Evolutionary conservation across 2,797 vertebrate genomes (phyloP).

Genomic region (Enteromius radiatus): DNA sequence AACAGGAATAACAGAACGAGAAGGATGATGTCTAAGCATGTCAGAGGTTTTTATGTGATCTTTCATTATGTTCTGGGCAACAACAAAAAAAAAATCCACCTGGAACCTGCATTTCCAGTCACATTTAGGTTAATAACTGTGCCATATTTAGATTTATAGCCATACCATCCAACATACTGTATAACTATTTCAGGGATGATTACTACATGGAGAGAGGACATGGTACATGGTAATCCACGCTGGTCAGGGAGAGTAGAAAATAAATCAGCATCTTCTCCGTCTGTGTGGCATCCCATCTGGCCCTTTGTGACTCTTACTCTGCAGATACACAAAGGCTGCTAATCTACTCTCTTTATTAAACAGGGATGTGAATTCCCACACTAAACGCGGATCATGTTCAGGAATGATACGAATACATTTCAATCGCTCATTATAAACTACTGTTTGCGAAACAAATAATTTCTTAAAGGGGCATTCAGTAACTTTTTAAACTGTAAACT

Average conservation of each 20-base stretch:
- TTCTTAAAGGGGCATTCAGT: neutral
- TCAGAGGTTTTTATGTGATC: constrained; percentile 69
- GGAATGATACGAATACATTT: constrained; percentile 5
- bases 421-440: neutral
- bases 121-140: constrained; percentile 54
- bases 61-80: constrained; percentile 67
- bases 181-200: constrained; percentile 57
- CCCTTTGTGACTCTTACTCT: neutral
- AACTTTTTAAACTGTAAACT: neutral
- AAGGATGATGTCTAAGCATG: constrained; percentile 52
- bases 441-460: neutral
- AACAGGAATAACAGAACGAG: constrained; percentile 54
- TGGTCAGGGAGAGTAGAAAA: constrained; percentile 2
- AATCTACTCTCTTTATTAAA: constrained; percentile 61
- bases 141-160: constrained; percentile 52
- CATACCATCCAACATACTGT: constrained; percentile 54
- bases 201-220: constrained; percentile 35
- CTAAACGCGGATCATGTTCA: constrained; percentile 2
- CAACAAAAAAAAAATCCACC: constrained; percentile 51
- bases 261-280: constrained; percentile 3
- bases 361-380: constrained; percentile 57
- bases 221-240: constrained; percentile 25
- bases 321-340: constrained; percentile 49
- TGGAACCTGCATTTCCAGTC: constrained; percentile 23
- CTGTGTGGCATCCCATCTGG: constrained; percentile 28